A percentile compares a stretch with the other conserved stretches of the same genome.
These are phyloP conservation scores for Microcebus murinus DNA, from an alignment of 2,113 vertebrate genomes.

Conservation along the genomic window DNA sequence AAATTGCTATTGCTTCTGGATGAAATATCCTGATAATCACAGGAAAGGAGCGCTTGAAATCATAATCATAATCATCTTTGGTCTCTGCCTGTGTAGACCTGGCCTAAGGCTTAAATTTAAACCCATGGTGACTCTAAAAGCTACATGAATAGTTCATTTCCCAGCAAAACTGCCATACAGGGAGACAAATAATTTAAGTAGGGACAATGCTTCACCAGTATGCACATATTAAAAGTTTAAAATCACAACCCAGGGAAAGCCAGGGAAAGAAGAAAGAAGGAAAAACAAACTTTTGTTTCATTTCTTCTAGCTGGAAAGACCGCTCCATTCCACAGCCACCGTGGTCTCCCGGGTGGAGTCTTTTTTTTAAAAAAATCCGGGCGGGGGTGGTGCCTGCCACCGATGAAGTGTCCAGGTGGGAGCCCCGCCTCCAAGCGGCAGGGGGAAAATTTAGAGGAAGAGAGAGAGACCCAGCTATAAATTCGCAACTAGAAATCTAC, in stretches of 20 bases:
- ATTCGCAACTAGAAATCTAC: background rate
- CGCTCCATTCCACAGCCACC: background rate
- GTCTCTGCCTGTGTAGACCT: constrained; percentile 5
- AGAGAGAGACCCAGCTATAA: background rate
- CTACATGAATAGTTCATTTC: constrained; percentile 50
- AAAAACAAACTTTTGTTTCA: constrained; percentile 25
- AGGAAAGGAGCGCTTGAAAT: background rate
- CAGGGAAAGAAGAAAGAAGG: background rate
- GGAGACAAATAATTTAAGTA: constrained; percentile 64
- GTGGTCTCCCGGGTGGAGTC: background rate
- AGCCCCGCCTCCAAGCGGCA: background rate
- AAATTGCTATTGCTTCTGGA: constrained; percentile 33
- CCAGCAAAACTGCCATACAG: constrained; percentile 64
- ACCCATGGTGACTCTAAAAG: constrained; percentile 42
- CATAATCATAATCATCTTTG: background rate
- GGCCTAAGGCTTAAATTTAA: constrained; percentile 42
- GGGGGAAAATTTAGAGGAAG: background rate
- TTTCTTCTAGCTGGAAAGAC: background rate
- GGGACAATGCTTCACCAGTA: constrained; percentile 38
- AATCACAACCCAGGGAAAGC: constrained; percentile 66
- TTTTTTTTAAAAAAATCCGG: accelerated
- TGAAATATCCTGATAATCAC: constrained; percentile 24
- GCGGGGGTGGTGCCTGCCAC: background rate
- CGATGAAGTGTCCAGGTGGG: too few relatives aligned
- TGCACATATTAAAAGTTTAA: constrained; percentile 55